Evolutionary conservation across 2,113 vertebrate genomes (phyloP).

Genomic region (Merops nubicus): DNA sequence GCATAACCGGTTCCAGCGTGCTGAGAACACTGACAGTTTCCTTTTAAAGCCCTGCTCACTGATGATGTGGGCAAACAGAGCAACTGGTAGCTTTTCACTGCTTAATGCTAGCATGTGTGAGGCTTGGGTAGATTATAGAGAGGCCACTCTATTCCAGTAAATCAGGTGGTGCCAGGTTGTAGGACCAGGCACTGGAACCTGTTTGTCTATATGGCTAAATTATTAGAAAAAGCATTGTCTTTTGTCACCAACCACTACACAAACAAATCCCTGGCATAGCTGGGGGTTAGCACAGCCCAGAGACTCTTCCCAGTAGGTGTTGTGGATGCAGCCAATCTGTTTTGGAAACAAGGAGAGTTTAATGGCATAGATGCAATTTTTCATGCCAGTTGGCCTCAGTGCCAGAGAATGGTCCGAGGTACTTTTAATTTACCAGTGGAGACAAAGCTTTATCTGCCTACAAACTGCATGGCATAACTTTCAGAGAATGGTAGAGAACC

Average conservation of each 20-base stretch:
- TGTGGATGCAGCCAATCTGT: not conserved
- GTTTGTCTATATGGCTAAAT: not conserved
- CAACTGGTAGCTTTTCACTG: not conserved
- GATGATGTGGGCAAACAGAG: not conserved
- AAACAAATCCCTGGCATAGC: not conserved
- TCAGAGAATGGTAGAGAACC: not conserved
- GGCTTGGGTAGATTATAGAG: not conserved
- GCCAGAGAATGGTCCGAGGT: not conserved
- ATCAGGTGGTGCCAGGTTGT: not conserved
- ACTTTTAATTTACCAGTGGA: not conserved
- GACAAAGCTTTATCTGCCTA: not conserved
- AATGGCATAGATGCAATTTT: not conserved
- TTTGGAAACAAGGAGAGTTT: not conserved
- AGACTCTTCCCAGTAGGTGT: not conserved
- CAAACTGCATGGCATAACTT: not conserved
- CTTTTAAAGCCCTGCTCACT: conserved; percentile 41
- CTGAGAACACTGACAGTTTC: conserved; percentile 9
- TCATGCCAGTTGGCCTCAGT: not conserved
- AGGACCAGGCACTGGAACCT: not conserved
- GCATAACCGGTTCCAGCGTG: not conserved
- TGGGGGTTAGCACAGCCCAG: not conserved
- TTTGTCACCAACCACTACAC: not conserved
- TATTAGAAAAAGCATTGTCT: not conserved
- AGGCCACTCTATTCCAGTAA: not conserved
- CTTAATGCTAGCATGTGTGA: not conserved